phyloP scores from a whole-genome alignment of 2,113 vertebrate genomes.

The Macrotis lagotis region DNA sequence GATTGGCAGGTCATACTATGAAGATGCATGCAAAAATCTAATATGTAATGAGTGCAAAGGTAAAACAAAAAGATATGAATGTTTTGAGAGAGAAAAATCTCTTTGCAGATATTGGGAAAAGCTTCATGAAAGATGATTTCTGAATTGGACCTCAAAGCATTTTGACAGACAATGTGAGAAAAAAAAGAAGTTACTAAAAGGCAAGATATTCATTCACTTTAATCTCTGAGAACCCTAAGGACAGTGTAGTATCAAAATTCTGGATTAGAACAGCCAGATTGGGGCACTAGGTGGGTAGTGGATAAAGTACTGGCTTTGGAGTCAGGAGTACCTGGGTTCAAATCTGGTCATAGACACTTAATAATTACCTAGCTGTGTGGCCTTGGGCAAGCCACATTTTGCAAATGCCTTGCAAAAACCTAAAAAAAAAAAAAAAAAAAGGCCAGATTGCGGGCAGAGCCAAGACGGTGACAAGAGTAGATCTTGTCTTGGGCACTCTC shows the following conservation, averaged over 20 bases:
- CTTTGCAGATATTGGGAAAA: neutral
- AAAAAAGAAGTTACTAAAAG: neutral
- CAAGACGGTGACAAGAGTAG: too few species aligned
- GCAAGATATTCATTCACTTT: neutral
- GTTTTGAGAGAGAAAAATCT: neutral
- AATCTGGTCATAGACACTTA: too few species aligned
- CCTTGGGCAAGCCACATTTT: too few species aligned
- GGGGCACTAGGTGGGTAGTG: too few species aligned
- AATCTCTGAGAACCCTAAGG: neutral
- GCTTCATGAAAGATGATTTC: neutral
- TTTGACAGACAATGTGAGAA: neutral
- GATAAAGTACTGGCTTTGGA: too few species aligned
- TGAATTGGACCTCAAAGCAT: neutral
- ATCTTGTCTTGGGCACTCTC: too few species aligned
- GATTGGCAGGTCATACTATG: neutral
- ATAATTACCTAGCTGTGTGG: too few species aligned
- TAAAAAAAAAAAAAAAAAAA: too few species aligned
- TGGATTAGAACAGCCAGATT: too few species aligned
- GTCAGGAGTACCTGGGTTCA: too few species aligned
- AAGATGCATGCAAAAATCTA: neutral
- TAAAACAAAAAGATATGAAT: neutral
- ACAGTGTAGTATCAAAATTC: neutral
- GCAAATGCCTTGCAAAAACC: too few species aligned
- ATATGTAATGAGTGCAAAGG: neutral
- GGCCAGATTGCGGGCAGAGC: too few species aligned